phyloP scores from a whole-genome alignment of 2,113 vertebrate species.

The Caracal caracal region DNA sequence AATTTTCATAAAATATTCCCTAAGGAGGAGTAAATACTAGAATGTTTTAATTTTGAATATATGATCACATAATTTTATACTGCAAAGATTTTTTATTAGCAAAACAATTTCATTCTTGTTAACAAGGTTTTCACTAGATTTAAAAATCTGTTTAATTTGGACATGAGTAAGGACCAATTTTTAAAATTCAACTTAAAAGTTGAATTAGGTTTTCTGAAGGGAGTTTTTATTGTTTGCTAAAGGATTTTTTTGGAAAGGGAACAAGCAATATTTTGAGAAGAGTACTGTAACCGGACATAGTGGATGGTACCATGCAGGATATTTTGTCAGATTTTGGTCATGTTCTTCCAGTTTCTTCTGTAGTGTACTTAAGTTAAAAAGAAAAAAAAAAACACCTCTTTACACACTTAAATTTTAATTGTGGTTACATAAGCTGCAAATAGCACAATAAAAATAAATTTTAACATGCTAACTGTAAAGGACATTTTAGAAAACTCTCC shows the following conservation, averaged over 20 bases:
- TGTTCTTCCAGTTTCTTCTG: not conserved
- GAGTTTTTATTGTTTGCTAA: not conserved
- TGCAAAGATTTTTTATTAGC: not conserved
- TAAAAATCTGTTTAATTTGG: slow-evolving; percentile 3
- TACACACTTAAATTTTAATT: not conserved
- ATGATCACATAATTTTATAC: slow-evolving; percentile 2
- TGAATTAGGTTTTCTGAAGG: slow-evolving; percentile 39
- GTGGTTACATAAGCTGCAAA: not conserved
- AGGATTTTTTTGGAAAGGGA: not conserved
- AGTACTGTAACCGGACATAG: not conserved
- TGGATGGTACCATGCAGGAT: not conserved
- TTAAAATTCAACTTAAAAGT: not conserved
- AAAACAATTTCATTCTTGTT: slow-evolving; percentile 35
- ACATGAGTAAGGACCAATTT: not conserved
- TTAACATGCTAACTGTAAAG: not conserved
- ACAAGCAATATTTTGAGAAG: not conserved
- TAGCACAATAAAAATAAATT: not conserved
- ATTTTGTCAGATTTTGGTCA: slow-evolving; percentile 18
- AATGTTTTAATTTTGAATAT: not conserved
- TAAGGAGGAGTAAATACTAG: slow-evolving; percentile 36
- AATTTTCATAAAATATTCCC: slow-evolving; percentile 37
- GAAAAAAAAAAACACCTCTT: not conserved
- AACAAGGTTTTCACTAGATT: slow-evolving; percentile 30
- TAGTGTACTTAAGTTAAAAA: not conserved
- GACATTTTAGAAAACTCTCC: not conserved